Percentiles rank a stretch among this genome's conserved stretches.
These are phyloP conservation scores for Polyergus mexicanus DNA, from an alignment of 1,140 invertebrate species.

Conservation along the genomic window DNA sequence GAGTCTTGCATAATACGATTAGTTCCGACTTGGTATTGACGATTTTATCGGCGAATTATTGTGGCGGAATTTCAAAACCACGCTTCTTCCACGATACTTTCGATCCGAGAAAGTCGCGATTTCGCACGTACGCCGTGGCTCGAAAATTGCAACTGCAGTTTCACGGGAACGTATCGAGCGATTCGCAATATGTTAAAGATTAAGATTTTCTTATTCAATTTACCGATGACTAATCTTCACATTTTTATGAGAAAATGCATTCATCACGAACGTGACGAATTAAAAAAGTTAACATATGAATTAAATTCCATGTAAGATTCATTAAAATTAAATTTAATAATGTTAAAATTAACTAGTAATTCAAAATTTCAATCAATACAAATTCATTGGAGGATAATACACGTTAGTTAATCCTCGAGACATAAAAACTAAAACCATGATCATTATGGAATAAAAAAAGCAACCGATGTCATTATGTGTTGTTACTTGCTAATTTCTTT, in stretches of 20 bases:
- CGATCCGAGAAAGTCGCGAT: slow-evolving; percentile 54
- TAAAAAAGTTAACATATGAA: not conserved
- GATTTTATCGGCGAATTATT: slow-evolving; percentile 16
- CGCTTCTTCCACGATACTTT: slow-evolving; percentile 40
- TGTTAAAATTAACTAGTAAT: not conserved
- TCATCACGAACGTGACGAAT: not conserved
- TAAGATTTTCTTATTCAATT: not conserved
- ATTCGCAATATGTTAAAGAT: not conserved
- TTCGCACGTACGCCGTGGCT: slow-evolving; percentile 36
- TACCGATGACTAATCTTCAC: not conserved
- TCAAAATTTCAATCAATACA: not conserved
- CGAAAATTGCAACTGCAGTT: slow-evolving; percentile 42
- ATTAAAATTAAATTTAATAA: not conserved
- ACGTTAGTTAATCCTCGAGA: not conserved
- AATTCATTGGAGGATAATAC: not conserved
- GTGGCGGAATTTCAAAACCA: slow-evolving; percentile 67
- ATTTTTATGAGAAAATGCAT: not conserved
- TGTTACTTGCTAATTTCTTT: not conserved
- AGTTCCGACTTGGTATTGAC: slow-evolving; percentile 3
- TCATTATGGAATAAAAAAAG: not conserved
- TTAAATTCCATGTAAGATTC: slow-evolving; percentile 3
- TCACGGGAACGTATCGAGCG: not conserved
- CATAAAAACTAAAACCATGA: not conserved
- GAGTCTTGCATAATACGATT: slow-evolving; percentile 62
- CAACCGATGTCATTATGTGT: not conserved